These are phyloP conservation scores for Recurvirostra avosetta DNA, from an alignment of 2,113 vertebrate species.

Conservation along the genomic window DNA sequence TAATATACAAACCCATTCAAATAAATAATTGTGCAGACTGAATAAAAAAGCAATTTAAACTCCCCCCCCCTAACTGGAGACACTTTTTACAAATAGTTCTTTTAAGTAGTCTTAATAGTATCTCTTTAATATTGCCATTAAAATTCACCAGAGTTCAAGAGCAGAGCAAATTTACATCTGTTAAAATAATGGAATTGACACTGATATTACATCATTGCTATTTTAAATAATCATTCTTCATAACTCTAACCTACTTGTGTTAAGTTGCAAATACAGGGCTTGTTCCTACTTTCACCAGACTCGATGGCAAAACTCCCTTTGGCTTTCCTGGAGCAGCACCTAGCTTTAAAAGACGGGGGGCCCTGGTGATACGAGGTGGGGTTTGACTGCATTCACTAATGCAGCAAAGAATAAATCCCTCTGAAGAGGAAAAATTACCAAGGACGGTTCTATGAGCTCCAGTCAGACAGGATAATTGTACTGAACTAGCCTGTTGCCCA, in stretches of 20 bases:
- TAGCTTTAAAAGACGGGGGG: not conserved
- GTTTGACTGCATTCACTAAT: not conserved
- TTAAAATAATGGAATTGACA: conserved; percentile 76
- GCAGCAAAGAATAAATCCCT: not conserved
- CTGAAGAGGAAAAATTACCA: not conserved
- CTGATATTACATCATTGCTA: conserved; percentile 76
- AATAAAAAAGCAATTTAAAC: conserved; percentile 73
- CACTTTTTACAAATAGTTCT: conserved; percentile 64
- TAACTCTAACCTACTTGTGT: conserved; percentile 69
- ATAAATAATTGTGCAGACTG: conserved; percentile 66
- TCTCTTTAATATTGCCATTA: conserved; percentile 76
- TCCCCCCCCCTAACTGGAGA: not conserved
- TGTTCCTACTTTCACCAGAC: conserved; percentile 48
- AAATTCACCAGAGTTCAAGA: conserved; percentile 76
- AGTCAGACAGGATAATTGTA: not conserved
- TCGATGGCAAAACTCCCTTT: not conserved
- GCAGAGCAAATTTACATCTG: conserved; percentile 73
- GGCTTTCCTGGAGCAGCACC: conserved; percentile 15
- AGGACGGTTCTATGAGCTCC: not conserved
- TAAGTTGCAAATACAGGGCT: conserved; percentile 62
- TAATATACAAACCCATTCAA: conserved; percentile 53
- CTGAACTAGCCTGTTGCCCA: not conserved
- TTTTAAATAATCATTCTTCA: conserved; percentile 72
- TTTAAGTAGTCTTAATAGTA: conserved; percentile 77
- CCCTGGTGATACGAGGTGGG: not conserved